Evolutionary conservation across 2,888 invertebrate genomes (phyloP), one percentile per base, ranked within the genome.

Genomic region (Epinotia bilunana): DNA sequence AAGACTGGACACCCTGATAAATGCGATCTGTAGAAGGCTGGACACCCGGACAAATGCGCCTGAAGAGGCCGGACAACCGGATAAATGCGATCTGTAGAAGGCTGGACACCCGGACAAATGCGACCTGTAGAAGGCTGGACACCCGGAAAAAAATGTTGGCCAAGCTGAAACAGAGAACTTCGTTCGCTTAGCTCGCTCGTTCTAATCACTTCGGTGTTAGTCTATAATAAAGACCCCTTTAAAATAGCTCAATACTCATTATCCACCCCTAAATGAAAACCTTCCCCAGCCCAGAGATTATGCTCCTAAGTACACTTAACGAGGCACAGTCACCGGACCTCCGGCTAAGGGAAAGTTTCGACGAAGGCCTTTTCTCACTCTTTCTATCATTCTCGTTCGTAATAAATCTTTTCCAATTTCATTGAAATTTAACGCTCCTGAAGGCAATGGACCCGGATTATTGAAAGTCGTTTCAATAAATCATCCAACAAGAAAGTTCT

Each of bases 391-490:
- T 79, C 74, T 74, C 76, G 70, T 67, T 73, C 74, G 76, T 74
- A 74, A 78, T 81, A 80, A 79, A 80, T 82, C 81, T 82, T 84
- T 81, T 82, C 79, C 82, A 82, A 83, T 82, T 83, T 80, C 80
- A 82, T 80, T 78, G 81, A 83, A 84, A 83, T 83, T 86, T 86
- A 80, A 81, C 81, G 81, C 80, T 78, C 77, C 76, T 75, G 76
- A 76, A 79, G 77, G 82, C 80, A 82, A 82, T 80, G 79, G 81
- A 73, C 77, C 79, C 77, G 74, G 80, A 81, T 81, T 84, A 79
- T 77, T 74, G 72, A 76, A 77, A 74, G 71, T 77, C 77, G 76
- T 77, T 83, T 79, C 80, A 80, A 84, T 85, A 85, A 83, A 83
- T 84, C 84, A 85, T 82, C 77, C 69, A 80, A 81, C 79, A 83